A percentile compares a stretch with the other conserved stretches of the same genome.
Conservation (phyloP, 2,888 invertebrate species). For the Ariolimax columbianus region DNA sequence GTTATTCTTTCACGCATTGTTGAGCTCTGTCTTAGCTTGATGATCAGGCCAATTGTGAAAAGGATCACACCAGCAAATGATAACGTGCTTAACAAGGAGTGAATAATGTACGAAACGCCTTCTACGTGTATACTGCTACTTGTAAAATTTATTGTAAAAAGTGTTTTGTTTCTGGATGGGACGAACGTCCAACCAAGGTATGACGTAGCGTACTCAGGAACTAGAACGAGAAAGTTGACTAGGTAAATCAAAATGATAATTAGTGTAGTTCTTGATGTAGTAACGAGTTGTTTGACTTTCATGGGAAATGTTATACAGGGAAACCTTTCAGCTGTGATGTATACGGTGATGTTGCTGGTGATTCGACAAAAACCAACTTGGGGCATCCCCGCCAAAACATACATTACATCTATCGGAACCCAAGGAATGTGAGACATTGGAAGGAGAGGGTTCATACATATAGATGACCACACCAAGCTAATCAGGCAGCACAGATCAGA, state of each 20-base stretch:
- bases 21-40: background rate
- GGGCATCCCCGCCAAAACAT: background rate
- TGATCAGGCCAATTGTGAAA: background rate
- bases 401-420: background rate
- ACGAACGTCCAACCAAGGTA: background rate
- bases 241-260: background rate
- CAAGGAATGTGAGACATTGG: background rate
- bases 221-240: background rate
- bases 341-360: background rate
- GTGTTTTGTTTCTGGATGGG: background rate
- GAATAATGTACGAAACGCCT: background rate
- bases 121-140: background rate
- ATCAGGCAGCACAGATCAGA: background rate
- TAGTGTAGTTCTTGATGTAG: background rate
- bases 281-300: slow-evolving; percentile 16
- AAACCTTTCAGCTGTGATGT: background rate
- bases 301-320: background rate
- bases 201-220: slow-evolving; percentile 4
- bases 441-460: slow-evolving; percentile 21
- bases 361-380: slow-evolving; percentile 8
- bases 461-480: background rate
- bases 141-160: background rate
- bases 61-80: background rate
- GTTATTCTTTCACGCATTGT: background rate
- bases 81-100: background rate